Base-by-base conservation (phyloP, 1,140 invertebrate genomes). In the Pinna nobilis region DNA sequence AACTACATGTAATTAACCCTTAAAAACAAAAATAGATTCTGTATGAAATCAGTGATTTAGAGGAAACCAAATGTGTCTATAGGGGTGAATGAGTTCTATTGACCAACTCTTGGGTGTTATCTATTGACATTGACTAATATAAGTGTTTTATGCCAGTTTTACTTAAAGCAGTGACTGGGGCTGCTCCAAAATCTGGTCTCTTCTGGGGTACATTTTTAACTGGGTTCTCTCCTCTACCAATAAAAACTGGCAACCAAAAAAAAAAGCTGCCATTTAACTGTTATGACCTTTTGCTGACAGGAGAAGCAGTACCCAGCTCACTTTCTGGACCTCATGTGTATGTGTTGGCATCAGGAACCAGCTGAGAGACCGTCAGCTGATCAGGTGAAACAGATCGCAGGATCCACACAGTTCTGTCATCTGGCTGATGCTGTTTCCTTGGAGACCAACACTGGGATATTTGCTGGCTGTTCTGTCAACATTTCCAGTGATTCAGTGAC, bases 281-380 rank as follows among this genome's bases (percentile, higher is more conserved):
- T 11, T n/a, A 44, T 11, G 9, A 49, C 0, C 1, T 60, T 44
- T 68, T 41, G 55, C 41, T 59, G 55, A 13, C 74, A 91, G 90
- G 91, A 91, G 70, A 86, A 89, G 44, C 90, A 94, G 67, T 96
- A 96, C 90, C 97, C 97, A 0, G 94, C 94, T 75, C 95, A 96
- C 85, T 93, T 97, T 78, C 89, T 99, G 64, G 97, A 99, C 90
- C 90, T 98, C 18, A 99, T 99, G 97, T 95, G 96, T 0, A 91
- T 96, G 1, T 98, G 97, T 84, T 99, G 98, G 98, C 92, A 94
- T 3, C 95, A 97, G 76, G 93, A 94, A 81, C 95, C 97, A 0
- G 93, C 93, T 76, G 92, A 94, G 82, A 91, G 98, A 37, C 97
- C 98, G 0, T 95, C 95, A 0, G 96, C 97, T 0, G 95, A 95